Conservation (phyloP, 2,888 invertebrate species). For the Hemistola chrysoprasaria region DNA sequence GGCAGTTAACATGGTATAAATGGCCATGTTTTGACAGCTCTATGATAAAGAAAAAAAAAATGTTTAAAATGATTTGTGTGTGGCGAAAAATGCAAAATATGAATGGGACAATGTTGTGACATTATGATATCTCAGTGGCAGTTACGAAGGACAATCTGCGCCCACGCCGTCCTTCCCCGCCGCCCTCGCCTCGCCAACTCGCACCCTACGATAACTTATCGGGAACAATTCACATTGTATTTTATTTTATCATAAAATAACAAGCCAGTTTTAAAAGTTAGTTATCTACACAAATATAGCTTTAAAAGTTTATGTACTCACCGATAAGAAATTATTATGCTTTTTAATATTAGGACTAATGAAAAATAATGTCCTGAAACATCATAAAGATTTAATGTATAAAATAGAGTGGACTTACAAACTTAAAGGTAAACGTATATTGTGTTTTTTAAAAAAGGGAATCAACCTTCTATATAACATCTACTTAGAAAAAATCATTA, state of each 20-base stretch:
- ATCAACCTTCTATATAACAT: too few species aligned
- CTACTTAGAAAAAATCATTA: too few species aligned
- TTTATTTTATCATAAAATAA: conserved; percentile 21
- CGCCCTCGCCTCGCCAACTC: conserved; percentile 33
- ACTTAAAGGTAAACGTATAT: too few species aligned
- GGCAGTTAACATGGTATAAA: conserved; percentile 13
- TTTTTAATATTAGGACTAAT: not conserved
- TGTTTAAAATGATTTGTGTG: conserved; percentile 5
- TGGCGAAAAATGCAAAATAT: conserved; percentile 31
- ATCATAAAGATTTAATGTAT: too few species aligned
- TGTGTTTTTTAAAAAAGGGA: too few species aligned
- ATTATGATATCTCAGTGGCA: conserved; percentile 55
- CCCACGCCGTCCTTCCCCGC: conserved; percentile 63
- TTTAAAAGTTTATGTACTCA: conserved; percentile 1
- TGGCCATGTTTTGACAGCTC: conserved; percentile 13
- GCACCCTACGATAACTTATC: conserved; percentile 53
- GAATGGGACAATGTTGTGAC: conserved; percentile 51
- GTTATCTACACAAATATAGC: conserved; percentile 1
- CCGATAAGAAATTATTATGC: too few species aligned
- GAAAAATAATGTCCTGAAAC: too few species aligned
- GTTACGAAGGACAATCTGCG: conserved; percentile 66
- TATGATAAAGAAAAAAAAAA: conserved; percentile 21
- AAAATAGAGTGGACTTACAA: too few species aligned
- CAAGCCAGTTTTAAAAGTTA: conserved; percentile 1
- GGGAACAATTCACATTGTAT: conserved; percentile 28